phyloP scores from a whole-genome alignment of 2,113 vertebrate species.

The Strix aluco region DNA sequence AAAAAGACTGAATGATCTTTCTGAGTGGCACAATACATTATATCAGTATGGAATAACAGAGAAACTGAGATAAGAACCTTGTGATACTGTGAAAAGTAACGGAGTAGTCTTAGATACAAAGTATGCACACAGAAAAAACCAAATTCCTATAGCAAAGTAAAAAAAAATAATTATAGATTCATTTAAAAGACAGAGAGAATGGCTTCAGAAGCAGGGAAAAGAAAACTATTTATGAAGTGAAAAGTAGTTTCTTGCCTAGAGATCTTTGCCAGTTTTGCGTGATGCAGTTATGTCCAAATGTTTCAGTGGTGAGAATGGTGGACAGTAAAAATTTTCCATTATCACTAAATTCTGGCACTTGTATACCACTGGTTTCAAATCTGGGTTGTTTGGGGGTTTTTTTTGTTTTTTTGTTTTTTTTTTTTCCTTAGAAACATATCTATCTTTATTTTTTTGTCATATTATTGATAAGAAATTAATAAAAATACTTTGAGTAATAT shows the following conservation, averaged over 20 bases:
- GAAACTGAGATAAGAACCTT: slow-evolving; percentile 33
- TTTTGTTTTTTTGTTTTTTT: not conserved
- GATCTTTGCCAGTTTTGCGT: not conserved
- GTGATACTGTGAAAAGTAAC: not conserved
- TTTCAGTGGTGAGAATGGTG: not conserved
- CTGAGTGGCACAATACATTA: slow-evolving; percentile 45
- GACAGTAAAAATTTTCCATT: not conserved
- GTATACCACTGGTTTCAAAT: not conserved
- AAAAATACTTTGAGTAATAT: not conserved
- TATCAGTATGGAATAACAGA: slow-evolving; percentile 48
- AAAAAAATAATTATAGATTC: not conserved
- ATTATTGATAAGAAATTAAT: not conserved
- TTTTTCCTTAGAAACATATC: not conserved
- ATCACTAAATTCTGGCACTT: not conserved
- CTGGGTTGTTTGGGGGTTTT: not conserved
- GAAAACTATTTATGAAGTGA: not conserved
- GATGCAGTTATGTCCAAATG: not conserved
- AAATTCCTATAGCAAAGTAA: not conserved
- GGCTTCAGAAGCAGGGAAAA: not conserved
- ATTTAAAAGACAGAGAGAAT: not conserved
- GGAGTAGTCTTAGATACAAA: not conserved
- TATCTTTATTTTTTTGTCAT: not conserved
- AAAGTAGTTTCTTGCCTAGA: not conserved
- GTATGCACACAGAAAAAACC: not conserved
- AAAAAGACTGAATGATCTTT: slow-evolving; percentile 46